Evolutionary conservation across 2,113 vertebrate species (phyloP).

Genomic region (Heterotis niloticus): DNA sequence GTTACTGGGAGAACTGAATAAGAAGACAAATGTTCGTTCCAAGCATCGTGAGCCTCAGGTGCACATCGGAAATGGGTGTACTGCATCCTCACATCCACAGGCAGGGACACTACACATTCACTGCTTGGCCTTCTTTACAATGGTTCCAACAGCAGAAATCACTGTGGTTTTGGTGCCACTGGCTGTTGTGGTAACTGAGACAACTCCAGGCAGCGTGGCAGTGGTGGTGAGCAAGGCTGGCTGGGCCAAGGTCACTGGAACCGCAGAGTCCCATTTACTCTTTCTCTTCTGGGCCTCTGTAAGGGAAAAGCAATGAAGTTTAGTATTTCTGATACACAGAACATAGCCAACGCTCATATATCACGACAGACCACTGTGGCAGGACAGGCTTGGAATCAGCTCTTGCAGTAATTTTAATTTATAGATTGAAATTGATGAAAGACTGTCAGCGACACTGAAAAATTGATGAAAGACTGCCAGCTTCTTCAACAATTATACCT

Average conservation of each 20-base stretch:
- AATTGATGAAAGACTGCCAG: neutral
- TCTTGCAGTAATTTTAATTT: neutral
- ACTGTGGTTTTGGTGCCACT: conserved; percentile 97
- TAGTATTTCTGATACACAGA: too few relatives aligned
- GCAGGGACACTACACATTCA: conserved; percentile 53
- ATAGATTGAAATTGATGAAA: neutral
- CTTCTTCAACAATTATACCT: conserved; percentile 61
- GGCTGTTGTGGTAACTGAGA: conserved; percentile 93
- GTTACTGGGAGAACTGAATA: neutral
- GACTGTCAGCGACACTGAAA: neutral
- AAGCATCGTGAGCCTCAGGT: neutral
- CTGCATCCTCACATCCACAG: neutral
- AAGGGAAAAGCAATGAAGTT: conserved; percentile 1
- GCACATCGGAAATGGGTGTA: neutral
- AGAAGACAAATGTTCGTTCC: neutral
- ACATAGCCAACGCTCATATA: neutral
- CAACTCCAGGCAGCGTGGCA: conserved; percentile 83
- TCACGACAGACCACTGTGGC: conserved; percentile 1
- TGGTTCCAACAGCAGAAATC: conserved; percentile 96
- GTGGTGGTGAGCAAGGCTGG: conserved; percentile 90
- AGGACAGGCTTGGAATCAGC: neutral
- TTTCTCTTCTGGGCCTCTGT: conserved; percentile 95
- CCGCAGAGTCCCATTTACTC: conserved; percentile 98
- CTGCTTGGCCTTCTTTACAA: conserved; percentile 95
- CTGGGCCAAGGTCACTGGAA: conserved; percentile 89